Percentiles rank a stretch among this genome's conserved stretches.
These are phyloP conservation scores for Gadopsis marmoratus DNA, from an alignment of 2,797 vertebrate species.

Conservation along the genomic window DNA sequence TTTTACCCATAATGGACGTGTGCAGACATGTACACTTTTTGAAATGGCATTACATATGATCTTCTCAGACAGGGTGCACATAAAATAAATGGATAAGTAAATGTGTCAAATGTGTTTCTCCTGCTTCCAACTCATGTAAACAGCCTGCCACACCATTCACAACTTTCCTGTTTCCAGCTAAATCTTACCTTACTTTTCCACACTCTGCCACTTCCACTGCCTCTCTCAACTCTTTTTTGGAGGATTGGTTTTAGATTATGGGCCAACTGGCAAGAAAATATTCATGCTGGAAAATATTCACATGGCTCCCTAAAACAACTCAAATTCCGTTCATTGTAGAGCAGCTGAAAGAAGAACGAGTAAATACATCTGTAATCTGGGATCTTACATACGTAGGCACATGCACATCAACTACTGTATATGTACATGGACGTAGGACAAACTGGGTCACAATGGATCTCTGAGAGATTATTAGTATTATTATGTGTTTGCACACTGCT, in stretches of 20 bases:
- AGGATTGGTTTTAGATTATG: background rate
- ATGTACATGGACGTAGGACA: background rate
- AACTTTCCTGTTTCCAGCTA: constrained; percentile 1
- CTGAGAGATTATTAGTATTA: constrained; percentile 5
- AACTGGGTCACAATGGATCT: background rate
- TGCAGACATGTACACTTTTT: background rate
- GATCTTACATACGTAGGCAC: constrained; percentile 12
- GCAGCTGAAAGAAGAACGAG: background rate
- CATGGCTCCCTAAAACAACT: constrained; percentile 21
- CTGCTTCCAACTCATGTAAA: background rate
- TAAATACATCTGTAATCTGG: constrained; percentile 25
- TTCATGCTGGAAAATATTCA: constrained; percentile 19
- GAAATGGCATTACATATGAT: background rate
- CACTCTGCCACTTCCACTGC: background rate
- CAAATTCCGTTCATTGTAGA: constrained; percentile 14
- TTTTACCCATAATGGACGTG: background rate
- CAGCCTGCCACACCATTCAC: background rate
- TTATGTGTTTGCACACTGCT: background rate
- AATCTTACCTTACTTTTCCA: background rate
- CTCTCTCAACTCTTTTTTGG: background rate
- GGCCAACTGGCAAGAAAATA: constrained; percentile 1
- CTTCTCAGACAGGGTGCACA: background rate
- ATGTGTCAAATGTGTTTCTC: background rate
- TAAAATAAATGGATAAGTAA: background rate
- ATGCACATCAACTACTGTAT: background rate